These are phyloP conservation scores for Nymphalis urticae DNA, from an alignment of 2,888 invertebrate species.

Conservation along the genomic window DNA sequence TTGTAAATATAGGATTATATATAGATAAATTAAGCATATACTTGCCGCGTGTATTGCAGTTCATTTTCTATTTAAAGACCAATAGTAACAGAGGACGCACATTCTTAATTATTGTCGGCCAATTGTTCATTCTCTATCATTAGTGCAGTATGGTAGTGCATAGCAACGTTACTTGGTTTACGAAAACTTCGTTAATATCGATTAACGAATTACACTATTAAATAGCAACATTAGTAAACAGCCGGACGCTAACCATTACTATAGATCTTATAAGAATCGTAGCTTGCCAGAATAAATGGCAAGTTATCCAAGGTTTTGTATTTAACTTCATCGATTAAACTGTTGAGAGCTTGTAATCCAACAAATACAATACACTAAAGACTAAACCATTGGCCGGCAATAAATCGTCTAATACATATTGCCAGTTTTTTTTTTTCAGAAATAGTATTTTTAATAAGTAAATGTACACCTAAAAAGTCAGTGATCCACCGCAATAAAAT, in stretches of 20 bases:
- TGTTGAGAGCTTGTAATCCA: too few relatives aligned
- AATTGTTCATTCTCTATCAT: neutral
- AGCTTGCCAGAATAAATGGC: too few relatives aligned
- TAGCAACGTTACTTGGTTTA: too few relatives aligned
- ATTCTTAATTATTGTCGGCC: neutral
- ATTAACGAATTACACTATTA: too few relatives aligned
- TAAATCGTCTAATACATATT: neutral
- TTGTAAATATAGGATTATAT: slow-evolving; percentile 70
- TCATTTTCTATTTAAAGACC: slow-evolving; percentile 36
- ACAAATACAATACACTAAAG: too few relatives aligned
- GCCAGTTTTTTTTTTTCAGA: slow-evolving; percentile 17
- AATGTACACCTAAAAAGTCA: slow-evolving; percentile 15
- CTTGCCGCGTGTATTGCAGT: slow-evolving; percentile 46
- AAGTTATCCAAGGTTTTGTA: too few relatives aligned
- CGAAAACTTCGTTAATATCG: too few relatives aligned
- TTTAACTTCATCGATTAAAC: too few relatives aligned
- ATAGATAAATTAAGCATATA: slow-evolving; percentile 75
- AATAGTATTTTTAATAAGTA: slow-evolving; percentile 36
- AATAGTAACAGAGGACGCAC: slow-evolving; percentile 16
- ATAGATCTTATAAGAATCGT: too few relatives aligned
- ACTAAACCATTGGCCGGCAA: neutral
- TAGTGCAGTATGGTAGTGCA: too few relatives aligned
- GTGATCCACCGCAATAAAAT: slow-evolving; percentile 63
- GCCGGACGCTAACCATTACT: too few relatives aligned
- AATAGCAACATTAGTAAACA: too few relatives aligned